Percentiles rank a stretch among this genome's conserved stretches.
These are phyloP conservation scores for Phalacrocorax pelagicus DNA, from an alignment of 2,113 vertebrate species.

Conservation along the genomic window DNA sequence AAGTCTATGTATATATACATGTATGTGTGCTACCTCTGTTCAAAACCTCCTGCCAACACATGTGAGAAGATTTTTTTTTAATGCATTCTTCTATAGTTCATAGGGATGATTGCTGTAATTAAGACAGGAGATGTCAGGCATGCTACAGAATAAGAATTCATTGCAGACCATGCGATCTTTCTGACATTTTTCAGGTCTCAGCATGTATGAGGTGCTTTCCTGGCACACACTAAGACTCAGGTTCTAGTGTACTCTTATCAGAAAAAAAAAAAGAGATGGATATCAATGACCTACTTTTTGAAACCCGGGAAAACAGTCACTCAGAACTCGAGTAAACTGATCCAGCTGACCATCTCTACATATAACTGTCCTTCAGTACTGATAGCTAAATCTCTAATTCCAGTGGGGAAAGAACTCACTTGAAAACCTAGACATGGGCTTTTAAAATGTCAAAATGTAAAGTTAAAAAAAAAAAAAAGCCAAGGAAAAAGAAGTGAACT, in stretches of 20 bases:
- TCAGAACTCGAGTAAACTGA: background rate
- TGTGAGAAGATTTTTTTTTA: background rate
- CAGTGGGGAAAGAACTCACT: background rate
- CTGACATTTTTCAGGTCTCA: background rate
- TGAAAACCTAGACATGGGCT: conserved; percentile 25
- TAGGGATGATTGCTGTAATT: background rate
- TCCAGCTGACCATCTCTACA: background rate
- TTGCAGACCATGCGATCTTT: background rate
- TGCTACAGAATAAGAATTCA: background rate
- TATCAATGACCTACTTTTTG: background rate
- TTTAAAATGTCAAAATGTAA: conserved; percentile 42
- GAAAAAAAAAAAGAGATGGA: background rate
- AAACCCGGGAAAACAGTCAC: background rate
- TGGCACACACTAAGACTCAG: background rate
- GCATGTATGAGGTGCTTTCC: background rate
- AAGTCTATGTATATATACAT: background rate
- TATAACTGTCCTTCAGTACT: background rate
- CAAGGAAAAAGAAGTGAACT: background rate
- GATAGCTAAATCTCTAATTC: conserved; percentile 19
- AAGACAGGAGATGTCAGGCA: background rate
- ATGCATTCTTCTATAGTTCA: background rate
- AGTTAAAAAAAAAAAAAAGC: background rate
- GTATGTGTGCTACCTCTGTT: background rate
- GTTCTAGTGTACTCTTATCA: background rate
- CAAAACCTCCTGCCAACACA: background rate